These are phyloP conservation scores for Tragelaphus oryx DNA, from an alignment of 2,797 vertebrate genomes.

Conservation along the genomic window DNA sequence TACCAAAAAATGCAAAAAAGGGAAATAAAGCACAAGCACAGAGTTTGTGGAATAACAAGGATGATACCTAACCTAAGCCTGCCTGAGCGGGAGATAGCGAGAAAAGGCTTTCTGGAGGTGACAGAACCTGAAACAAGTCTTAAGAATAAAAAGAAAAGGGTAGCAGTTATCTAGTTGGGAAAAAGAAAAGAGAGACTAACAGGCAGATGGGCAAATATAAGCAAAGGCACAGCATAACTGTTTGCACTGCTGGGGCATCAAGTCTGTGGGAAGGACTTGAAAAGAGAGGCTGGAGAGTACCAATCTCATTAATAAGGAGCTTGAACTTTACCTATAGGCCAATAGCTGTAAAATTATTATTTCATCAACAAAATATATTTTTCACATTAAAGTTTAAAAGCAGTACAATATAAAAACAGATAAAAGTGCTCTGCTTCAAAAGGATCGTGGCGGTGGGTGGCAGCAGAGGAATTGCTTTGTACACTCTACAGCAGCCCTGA, in stretches of 20 bases:
- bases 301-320: background rate
- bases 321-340: background rate
- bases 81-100: background rate
- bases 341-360: slow-evolving; percentile 2
- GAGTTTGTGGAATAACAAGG: background rate
- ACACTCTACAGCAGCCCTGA: background rate
- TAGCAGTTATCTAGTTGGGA: background rate
- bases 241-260: background rate
- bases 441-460: background rate
- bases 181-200: background rate
- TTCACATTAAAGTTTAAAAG: slow-evolving; percentile 38
- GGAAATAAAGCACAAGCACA: background rate
- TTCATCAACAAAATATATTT: slow-evolving; percentile 9
- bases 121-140: background rate
- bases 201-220: background rate
- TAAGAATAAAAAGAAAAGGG: background rate
- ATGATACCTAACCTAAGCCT: background rate
- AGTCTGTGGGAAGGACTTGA: background rate
- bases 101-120: background rate
- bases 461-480: background rate
- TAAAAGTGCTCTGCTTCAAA: background rate
- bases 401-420: background rate
- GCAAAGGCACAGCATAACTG: background rate
- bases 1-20: background rate
- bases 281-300: background rate